Percentiles rank a stretch among this genome's conserved stretches.
Conservation (phyloP, 2,888 invertebrate species). For the Diplolepis rosae region DNA sequence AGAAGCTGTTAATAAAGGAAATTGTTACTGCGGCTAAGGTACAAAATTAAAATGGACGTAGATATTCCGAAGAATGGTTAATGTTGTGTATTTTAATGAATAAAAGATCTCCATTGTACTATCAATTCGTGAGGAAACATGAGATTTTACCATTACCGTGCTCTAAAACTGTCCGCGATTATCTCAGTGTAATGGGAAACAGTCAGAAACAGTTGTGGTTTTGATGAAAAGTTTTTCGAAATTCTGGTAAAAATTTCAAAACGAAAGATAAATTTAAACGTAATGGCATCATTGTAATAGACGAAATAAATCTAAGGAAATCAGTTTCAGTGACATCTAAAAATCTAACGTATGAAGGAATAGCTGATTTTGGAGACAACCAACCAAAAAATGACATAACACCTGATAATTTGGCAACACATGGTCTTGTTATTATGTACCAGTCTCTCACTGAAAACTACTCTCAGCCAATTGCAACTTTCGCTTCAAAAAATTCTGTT, state of each 20-base stretch:
- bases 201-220: slow-evolving; percentile 46
- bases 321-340: slow-evolving; percentile 39
- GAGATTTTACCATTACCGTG: slow-evolving; percentile 45
- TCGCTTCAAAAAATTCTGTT: slow-evolving; percentile 46
- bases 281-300: slow-evolving; percentile 41
- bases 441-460: slow-evolving; percentile 43
- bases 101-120: slow-evolving; percentile 45
- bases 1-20: slow-evolving; percentile 37
- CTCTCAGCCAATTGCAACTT: slow-evolving; percentile 48
- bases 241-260: slow-evolving; percentile 39
- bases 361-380: slow-evolving; percentile 48
- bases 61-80: slow-evolving; percentile 47
- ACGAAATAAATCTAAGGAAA: slow-evolving; percentile 49
- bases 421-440: slow-evolving; percentile 46
- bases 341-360: slow-evolving; percentile 44
- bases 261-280: slow-evolving; percentile 36
- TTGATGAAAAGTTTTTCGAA: slow-evolving; percentile 45
- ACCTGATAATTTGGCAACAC: too few relatives aligned
- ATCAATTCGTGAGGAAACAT: slow-evolving; percentile 47
- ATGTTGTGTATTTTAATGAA: slow-evolving; percentile 49
- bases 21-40: slow-evolving; percentile 40
- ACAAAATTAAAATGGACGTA: slow-evolving; percentile 31
- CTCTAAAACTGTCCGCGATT: slow-evolving; percentile 43
- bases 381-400: slow-evolving; percentile 40
- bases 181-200: slow-evolving; percentile 37